A percentile compares a stretch with the other conserved stretches of the same genome.
These are phyloP conservation scores for Coptodon bakossiorum DNA, from an alignment of 2,113 vertebrate species.

Conservation along the genomic window DNA sequence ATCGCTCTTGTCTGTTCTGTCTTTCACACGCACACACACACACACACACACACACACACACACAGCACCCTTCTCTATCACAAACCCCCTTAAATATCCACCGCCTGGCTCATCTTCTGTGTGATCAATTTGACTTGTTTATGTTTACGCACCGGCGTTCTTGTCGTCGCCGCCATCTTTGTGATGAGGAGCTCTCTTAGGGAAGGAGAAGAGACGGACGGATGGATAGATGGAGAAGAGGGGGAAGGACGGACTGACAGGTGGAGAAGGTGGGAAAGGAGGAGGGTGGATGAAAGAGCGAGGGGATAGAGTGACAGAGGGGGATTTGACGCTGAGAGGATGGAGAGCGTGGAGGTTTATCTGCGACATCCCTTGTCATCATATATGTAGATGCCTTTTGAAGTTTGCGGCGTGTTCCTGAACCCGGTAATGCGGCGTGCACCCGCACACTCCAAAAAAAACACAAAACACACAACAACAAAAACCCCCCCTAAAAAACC, in stretches of 20 bases:
- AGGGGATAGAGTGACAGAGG: constrained; percentile 13
- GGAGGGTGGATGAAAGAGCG: neutral
- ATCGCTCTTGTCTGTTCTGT: constrained; percentile 33
- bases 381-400: constrained; percentile 43
- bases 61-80: neutral
- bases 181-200: constrained; percentile 24
- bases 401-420: constrained; percentile 30
- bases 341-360: neutral
- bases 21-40: neutral
- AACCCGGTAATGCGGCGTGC: constrained; percentile 1
- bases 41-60: neutral
- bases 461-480: neutral
- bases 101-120: constrained; percentile 27
- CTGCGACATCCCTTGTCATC: constrained; percentile 39
- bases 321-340: neutral
- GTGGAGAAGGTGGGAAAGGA: neutral
- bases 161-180: constrained; percentile 44
- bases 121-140: constrained; percentile 65
- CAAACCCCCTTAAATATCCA: neutral
- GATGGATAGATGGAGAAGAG: constrained; percentile 15
- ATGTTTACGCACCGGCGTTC: constrained; percentile 20
- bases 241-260: neutral
- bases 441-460: neutral
- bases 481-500: rapidly evolving
- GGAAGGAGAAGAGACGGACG: neutral